A percentile compares a stretch with the other conserved stretches of the same genome.
phyloP scores from a whole-genome alignment of 2,113 vertebrate species.

The Recurvirostra avosetta region DNA sequence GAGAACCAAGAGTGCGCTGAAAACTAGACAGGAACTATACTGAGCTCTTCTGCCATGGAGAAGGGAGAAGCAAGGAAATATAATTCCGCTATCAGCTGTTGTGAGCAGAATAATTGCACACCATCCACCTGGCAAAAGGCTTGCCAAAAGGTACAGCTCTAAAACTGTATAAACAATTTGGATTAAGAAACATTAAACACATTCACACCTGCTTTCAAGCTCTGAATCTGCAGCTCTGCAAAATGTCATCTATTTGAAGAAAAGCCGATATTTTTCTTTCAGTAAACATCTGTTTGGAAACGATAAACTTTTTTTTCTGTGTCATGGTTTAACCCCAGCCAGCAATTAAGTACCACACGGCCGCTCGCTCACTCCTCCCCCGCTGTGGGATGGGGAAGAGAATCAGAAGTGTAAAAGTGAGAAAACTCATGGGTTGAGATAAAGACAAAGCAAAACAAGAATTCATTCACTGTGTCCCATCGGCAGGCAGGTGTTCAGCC shows the following conservation, averaged over 20 bases:
- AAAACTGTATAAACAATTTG: neutral
- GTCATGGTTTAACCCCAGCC: neutral
- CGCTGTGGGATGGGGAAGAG: neutral
- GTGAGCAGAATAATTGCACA: neutral
- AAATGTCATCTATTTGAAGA: neutral
- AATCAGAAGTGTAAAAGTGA: neutral
- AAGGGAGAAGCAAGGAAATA: neutral
- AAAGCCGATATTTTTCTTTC: neutral
- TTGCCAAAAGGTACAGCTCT: neutral
- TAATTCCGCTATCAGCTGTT: neutral
- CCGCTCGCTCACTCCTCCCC: neutral
- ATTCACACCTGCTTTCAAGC: conserved; percentile 9
- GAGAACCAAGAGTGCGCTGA: neutral
- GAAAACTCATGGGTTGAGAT: neutral
- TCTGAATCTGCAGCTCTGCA: neutral
- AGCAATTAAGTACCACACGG: neutral
- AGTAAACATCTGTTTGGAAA: neutral
- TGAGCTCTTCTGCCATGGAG: neutral
- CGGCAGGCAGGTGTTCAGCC: neutral
- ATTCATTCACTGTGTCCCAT: neutral
- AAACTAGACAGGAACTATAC: neutral
- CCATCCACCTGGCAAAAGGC: neutral
- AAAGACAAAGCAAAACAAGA: neutral
- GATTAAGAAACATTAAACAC: neutral
- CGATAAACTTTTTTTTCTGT: neutral